Base-by-base conservation (phyloP, 2,797 vertebrate genomes). In the Eulemur coronatus region DNA sequence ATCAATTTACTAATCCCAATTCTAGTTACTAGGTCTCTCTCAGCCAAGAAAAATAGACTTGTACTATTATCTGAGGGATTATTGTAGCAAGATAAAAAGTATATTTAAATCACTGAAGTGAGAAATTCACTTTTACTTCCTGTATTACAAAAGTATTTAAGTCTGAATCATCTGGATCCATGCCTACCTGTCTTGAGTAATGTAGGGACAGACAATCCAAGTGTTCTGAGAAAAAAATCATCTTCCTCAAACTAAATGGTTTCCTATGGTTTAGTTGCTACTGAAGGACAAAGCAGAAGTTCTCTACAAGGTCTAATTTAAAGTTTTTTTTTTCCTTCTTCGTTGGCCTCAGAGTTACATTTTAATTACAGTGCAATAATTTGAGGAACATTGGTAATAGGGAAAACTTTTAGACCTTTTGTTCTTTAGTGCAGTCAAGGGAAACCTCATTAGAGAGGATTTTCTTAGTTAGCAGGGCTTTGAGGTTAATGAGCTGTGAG, bases 381-480 rank as follows among this genome's bases (percentile, higher is more conserved):
- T 98, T 97, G 98, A 98, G 92, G 81, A 97, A 98, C 97, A 98
- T 97, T 97, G 98, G 98, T 98, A 98, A 98, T 95, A 98, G 98
- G 98, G 95, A 98, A 98, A 99, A 99, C 98, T 98, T 98, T 96
- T 97, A 98, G 98, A 99, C 98, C 98, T 99, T 98, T 98, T 98
- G 98, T 98, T 98, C 98, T 98, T 98, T 96, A 97, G 98, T 98
- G 98, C 97, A 98, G 98, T 98, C 98, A 98, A 98, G 97, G 97
- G 97, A 98, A 98, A 98, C 98, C 98, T 98, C 98, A 99, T 99
- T 99, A 99, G 98, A 98, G 95, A 98, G 98, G 98, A 98, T 99
- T 99, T 98, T 98, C 98, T 98, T 99, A 98, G 98, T 98, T 99
- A 98, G 98, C 98, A 98, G 98, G 98, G 98, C 97, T 99, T 97